These are phyloP conservation scores for Caenorhabditis brenneri DNA, from an alignment of 1,140 invertebrate species.

Conservation along the genomic window DNA sequence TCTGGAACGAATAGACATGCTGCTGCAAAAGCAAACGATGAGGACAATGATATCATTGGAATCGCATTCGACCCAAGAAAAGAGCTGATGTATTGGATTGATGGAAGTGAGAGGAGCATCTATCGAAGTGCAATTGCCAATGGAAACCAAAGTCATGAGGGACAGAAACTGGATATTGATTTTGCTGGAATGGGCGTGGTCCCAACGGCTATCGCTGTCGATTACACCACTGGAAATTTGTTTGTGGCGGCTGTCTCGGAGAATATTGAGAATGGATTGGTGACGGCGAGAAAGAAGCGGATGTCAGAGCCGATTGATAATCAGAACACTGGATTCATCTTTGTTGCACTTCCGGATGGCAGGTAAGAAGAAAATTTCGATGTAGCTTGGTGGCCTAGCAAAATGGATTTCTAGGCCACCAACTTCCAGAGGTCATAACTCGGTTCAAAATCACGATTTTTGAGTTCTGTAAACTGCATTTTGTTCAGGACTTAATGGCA, in stretches of 20 bases:
- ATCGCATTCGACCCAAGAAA: constrained; percentile 66
- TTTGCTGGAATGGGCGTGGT: constrained; percentile 60
- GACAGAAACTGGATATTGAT: constrained; percentile 66
- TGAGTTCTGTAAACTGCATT: no score
- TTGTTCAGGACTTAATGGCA: no score
- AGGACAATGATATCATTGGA: constrained; percentile 66
- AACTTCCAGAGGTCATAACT: no score
- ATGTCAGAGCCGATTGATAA: constrained; percentile 61
- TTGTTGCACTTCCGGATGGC: constrained; percentile 62
- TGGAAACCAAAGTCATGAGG: constrained; percentile 70
- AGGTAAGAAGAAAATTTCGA: no score
- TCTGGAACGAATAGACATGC: constrained; percentile 62
- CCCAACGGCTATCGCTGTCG: constrained; percentile 63
- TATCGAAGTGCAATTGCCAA: constrained; percentile 62
- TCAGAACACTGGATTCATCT: constrained; percentile 61
- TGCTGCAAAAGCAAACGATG: constrained; percentile 56
- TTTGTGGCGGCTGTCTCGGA: constrained; percentile 62
- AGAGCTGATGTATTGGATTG: constrained; percentile 70
- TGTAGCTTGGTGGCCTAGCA: no score
- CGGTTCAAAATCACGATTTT: no score
- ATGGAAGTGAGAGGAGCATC: constrained; percentile 54
- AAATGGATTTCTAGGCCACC: no score
- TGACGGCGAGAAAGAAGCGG: constrained; percentile 59
- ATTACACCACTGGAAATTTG: constrained; percentile 69
- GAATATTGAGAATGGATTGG: constrained; percentile 48